Percentiles rank a stretch among this genome's conserved stretches.
phyloP scores from a whole-genome alignment of 2,888 invertebrate genomes.

The Uropetala carovei region DNA sequence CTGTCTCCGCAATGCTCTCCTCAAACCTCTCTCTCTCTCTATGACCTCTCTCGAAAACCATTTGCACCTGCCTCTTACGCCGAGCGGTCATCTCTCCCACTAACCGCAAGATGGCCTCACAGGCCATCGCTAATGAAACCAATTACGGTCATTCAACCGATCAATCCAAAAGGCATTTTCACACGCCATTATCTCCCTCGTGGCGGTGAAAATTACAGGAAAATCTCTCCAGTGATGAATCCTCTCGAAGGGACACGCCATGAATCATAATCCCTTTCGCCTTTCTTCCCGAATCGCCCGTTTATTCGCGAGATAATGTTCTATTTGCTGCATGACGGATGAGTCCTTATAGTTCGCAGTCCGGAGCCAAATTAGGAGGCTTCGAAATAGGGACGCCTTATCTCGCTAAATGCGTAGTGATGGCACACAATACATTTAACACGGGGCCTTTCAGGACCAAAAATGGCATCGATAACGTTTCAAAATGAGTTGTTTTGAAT shows the following conservation, averaged over 20 bases:
- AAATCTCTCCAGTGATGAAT: not conserved
- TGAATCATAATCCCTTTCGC: not conserved
- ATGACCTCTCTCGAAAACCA: not conserved
- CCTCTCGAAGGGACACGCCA: not conserved
- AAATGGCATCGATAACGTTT: no score
- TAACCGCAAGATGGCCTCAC: not conserved
- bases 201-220: not conserved
- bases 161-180: constrained; percentile 15
- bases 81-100: not conserved
- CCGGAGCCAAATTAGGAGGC: not conserved
- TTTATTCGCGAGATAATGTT: not conserved
- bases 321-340: constrained; percentile 18
- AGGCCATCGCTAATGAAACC: not conserved
- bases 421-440: no score
- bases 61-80: not conserved
- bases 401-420: no score
- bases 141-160: constrained; percentile 19
- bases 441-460: no score
- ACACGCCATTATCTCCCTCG: constrained; percentile 8
- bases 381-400: not conserved
- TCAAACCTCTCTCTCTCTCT: not conserved
- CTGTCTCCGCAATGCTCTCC: not conserved
- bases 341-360: not conserved
- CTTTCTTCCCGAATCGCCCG: not conserved
- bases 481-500: no score